A percentile compares a stretch with the other conserved stretches of the same genome.
Evolutionary conservation across 2,113 vertebrate species (phyloP).

Genomic region (Pithys albifrons): DNA sequence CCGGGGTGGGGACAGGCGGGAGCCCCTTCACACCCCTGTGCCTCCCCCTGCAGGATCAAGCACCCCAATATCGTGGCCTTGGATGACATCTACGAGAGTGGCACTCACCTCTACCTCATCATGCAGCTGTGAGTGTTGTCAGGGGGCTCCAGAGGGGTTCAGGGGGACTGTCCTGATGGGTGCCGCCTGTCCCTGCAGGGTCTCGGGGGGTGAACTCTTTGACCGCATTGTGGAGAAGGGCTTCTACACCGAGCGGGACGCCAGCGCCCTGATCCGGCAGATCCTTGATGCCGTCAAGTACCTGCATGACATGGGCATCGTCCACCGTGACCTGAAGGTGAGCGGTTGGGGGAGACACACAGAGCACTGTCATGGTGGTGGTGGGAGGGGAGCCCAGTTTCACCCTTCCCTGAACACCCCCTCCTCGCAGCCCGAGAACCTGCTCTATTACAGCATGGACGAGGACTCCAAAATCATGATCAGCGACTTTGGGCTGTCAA

Average conservation of each 20-base stretch:
- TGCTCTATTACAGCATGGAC: conserved; percentile 95
- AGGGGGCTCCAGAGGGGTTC: fast-evolving
- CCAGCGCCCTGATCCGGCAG: conserved; percentile 95
- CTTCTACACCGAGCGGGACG: conserved; percentile 96
- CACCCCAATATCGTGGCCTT: conserved; percentile 96
- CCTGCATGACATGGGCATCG: conserved; percentile 94
- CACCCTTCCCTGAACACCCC: background rate
- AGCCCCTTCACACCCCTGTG: background rate
- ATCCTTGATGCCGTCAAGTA: conserved; percentile 96
- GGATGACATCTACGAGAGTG: conserved; percentile 96
- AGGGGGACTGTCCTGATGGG: fast-evolving
- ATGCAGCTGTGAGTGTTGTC: conserved; percentile 93
- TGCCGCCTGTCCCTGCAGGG: conserved; percentile 66
- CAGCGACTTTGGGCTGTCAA: conserved; percentile 95
- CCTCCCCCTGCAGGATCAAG: conserved; percentile 82
- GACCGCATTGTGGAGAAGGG: conserved; percentile 98
- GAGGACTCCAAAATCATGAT: conserved; percentile 99
- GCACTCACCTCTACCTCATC: conserved; percentile 97
- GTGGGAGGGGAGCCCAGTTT: fast-evolving
- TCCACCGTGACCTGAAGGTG: conserved; percentile 97
- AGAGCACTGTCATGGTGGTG: background rate
- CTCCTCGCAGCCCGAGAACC: conserved; percentile 88
- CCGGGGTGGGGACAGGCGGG: background rate
- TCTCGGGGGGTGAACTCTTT: conserved; percentile 94
- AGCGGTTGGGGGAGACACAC: background rate